Evolutionary conservation across 2,113 vertebrate species (phyloP).

Genomic region (Pithys albifrons): DNA sequence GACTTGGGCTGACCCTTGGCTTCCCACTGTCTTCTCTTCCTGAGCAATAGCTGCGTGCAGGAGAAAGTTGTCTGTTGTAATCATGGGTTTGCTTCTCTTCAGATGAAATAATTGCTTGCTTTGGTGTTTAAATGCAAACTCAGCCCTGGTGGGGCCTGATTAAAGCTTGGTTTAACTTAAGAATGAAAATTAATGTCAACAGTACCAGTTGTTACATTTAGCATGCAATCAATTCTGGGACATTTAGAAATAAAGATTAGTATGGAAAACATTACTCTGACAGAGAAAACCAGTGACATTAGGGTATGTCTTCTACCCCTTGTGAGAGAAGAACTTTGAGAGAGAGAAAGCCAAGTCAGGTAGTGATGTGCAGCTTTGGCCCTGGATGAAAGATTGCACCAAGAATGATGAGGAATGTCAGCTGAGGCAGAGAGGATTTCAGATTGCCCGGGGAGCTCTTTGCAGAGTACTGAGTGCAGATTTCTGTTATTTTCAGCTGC

Average conservation of each 20-base stretch:
- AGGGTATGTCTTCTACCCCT: not conserved
- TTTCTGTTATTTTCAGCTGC: constrained; percentile 8
- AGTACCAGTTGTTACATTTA: not conserved
- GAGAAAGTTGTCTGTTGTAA: not conserved
- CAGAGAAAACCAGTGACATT: not conserved
- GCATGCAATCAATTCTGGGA: not conserved
- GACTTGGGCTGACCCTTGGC: not conserved
- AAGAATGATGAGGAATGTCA: not conserved
- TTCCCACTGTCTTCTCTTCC: not conserved
- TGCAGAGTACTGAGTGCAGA: not conserved
- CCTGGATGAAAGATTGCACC: not conserved
- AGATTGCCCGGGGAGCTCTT: not conserved
- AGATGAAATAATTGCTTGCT: not conserved
- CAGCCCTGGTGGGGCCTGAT: not conserved
- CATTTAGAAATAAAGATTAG: not conserved
- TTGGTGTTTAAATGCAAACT: not conserved
- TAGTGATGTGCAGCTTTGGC: not conserved
- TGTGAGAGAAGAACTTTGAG: not conserved
- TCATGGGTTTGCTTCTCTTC: not conserved
- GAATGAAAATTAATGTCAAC: not conserved
- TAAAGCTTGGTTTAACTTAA: not conserved
- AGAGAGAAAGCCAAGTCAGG: not conserved
- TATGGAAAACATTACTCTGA: not conserved
- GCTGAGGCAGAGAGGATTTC: not conserved
- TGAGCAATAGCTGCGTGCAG: not conserved